Percentiles rank a stretch among this genome's conserved stretches.
phyloP scores from a whole-genome alignment of 30 jellyfish, hydroid and myxozoan species.

The Aurelia aurita complex sp. Pacific region DNA sequence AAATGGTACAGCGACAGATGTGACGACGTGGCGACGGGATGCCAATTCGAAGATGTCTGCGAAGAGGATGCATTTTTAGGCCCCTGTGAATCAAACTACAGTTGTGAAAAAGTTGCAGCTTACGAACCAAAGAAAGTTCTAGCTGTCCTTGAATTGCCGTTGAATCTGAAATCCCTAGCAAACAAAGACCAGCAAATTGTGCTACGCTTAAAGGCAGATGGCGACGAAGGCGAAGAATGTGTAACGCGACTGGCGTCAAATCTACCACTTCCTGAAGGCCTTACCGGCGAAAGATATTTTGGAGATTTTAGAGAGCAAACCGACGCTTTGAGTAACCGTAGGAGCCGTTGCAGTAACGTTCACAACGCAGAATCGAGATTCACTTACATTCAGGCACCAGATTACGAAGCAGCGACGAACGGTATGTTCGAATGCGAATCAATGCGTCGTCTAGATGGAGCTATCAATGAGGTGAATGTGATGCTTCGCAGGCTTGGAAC shows the following conservation, averaged over 20 bases:
- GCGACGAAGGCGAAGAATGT: background rate
- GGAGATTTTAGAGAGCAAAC: background rate
- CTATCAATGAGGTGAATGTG: constrained; percentile 55
- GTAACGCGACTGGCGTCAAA: too few species aligned
- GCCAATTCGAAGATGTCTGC: background rate
- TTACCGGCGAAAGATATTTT: background rate
- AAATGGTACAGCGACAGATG: background rate
- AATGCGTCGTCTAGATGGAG: constrained; percentile 59
- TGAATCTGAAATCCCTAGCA: background rate
- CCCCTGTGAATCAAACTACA: background rate
- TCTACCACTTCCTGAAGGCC: too few species aligned
- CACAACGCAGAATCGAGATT: background rate
- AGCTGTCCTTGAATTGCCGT: background rate
- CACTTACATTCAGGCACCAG: background rate
- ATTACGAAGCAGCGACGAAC: background rate
- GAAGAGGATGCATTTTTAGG: background rate
- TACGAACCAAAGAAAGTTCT: background rate
- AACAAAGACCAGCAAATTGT: background rate
- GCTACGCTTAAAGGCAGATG: background rate
- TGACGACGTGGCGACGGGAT: background rate
- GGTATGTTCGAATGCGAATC: constrained; percentile 58
- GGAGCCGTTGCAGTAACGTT: background rate
- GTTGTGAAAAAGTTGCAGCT: background rate
- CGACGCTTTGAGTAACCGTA: background rate
- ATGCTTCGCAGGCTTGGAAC: constrained; percentile 56